phyloP scores from a whole-genome alignment of 2,888 invertebrate species.

The Bimastos eiseni region DNA sequence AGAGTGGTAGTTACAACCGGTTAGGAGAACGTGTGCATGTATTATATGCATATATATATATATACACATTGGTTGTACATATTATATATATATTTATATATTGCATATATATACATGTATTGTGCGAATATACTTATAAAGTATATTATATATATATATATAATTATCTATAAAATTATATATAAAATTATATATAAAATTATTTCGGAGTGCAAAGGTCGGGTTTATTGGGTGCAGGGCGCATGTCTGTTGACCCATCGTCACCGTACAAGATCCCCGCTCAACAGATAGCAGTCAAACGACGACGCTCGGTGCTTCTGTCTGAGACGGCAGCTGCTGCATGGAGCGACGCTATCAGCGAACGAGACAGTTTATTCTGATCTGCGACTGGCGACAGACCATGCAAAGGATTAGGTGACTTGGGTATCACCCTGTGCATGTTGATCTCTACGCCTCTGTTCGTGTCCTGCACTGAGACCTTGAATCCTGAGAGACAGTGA shows the following conservation, averaged over 20 bases:
- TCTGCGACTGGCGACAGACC: not conserved
- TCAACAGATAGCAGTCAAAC: not conserved
- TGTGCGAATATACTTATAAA: too few relatives aligned
- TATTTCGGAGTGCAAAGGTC: not conserved
- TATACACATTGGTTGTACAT: too few relatives aligned
- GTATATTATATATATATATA: too few relatives aligned
- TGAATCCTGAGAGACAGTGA: not conserved
- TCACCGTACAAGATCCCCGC: not conserved
- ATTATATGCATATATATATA: too few relatives aligned
- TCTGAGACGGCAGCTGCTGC: not conserved
- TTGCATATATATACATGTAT: too few relatives aligned
- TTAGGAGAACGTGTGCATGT: too few relatives aligned
- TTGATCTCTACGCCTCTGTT: not conserved
- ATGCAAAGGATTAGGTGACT: not conserved
- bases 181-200: not conserved
- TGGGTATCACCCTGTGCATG: not conserved
- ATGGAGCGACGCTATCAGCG: not conserved
- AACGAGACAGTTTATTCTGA: not conserved
- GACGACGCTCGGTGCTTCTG: not conserved
- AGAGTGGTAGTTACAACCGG: too few relatives aligned
- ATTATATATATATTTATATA: too few relatives aligned
- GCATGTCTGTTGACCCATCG: not conserved
- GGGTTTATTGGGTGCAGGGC: not conserved
- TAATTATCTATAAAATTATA: not conserved
- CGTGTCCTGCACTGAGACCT: not conserved